Percentiles rank a stretch among this genome's conserved stretches.
Evolutionary conservation across 1,140 invertebrate genomes (phyloP).

Genomic region (Steinernema feltiae): DNA sequence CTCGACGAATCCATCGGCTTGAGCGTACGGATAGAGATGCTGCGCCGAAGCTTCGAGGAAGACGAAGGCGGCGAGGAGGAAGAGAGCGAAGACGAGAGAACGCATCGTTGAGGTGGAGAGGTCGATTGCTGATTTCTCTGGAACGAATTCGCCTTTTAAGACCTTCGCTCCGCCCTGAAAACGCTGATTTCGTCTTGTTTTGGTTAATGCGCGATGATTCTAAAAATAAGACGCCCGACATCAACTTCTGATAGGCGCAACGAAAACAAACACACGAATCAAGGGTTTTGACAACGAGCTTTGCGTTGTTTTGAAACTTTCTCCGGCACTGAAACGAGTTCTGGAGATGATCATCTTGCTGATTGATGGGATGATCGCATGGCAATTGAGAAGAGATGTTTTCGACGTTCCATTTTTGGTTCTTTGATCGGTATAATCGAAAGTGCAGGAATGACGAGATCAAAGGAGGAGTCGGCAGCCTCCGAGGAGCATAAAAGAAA

Average conservation of each 20-base stretch:
- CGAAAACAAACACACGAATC: not conserved
- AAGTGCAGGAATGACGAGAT: not conserved
- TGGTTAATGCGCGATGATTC: not conserved
- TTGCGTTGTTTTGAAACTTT: not conserved
- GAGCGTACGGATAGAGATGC: not conserved
- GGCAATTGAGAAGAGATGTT: no score
- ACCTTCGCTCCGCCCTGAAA: no score
- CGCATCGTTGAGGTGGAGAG: not conserved
- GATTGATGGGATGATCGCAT: no score
- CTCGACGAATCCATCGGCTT: no score
- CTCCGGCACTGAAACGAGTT: no score
- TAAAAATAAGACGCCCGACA: not conserved
- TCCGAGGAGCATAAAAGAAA: not conserved
- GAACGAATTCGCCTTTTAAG: not conserved
- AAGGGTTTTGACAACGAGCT: not conserved
- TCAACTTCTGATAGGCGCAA: not conserved
- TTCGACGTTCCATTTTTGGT: not conserved
- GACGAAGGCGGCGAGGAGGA: not conserved
- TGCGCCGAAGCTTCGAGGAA: not conserved
- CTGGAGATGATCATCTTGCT: no score
- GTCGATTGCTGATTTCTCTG: not conserved
- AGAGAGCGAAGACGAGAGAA: not conserved
- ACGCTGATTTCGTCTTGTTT: not conserved
- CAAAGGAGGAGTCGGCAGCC: not conserved
- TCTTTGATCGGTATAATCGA: not conserved